These are phyloP conservation scores for Onychorhynchus coronatus DNA, from an alignment of 2,113 vertebrate species.

Conservation along the genomic window DNA sequence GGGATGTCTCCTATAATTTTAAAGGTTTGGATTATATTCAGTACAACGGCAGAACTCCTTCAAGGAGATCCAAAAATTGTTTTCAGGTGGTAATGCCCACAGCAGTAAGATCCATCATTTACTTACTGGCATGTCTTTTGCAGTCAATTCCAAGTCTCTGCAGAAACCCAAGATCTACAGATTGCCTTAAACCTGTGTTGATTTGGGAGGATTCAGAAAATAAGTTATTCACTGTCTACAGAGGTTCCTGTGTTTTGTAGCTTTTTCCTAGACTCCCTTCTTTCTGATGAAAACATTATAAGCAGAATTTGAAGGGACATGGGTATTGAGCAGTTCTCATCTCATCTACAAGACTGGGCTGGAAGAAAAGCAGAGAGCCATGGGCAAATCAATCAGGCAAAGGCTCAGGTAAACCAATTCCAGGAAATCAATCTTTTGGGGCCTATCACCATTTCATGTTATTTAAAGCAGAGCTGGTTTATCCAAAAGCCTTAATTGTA, in stretches of 20 bases:
- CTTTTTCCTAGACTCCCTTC: not conserved
- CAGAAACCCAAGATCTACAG: not conserved
- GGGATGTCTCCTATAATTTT: not conserved
- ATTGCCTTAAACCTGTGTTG: not conserved
- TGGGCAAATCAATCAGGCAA: not conserved
- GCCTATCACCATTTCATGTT: not conserved
- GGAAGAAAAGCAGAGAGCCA: not conserved
- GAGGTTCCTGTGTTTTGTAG: not conserved
- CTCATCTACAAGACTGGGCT: not conserved
- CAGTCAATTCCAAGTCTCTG: not conserved
- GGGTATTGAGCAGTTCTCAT: not conserved
- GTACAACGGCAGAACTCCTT: not conserved
- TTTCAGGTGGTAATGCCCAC: not conserved
- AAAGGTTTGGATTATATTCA: not conserved
- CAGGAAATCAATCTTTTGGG: not conserved
- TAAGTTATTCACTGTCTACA: not conserved
- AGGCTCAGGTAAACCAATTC: not conserved
- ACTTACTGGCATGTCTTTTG: not conserved
- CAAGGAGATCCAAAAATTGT: not conserved
- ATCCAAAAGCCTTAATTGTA: not conserved
- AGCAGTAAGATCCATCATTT: not conserved
- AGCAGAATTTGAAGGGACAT: not conserved
- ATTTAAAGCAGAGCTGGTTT: not conserved
- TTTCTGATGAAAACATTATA: not conserved
- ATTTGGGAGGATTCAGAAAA: not conserved